These are phyloP conservation scores for Onychomys leucogaster DNA, from an alignment of 2,797 vertebrate genomes.

Conservation along the genomic window DNA sequence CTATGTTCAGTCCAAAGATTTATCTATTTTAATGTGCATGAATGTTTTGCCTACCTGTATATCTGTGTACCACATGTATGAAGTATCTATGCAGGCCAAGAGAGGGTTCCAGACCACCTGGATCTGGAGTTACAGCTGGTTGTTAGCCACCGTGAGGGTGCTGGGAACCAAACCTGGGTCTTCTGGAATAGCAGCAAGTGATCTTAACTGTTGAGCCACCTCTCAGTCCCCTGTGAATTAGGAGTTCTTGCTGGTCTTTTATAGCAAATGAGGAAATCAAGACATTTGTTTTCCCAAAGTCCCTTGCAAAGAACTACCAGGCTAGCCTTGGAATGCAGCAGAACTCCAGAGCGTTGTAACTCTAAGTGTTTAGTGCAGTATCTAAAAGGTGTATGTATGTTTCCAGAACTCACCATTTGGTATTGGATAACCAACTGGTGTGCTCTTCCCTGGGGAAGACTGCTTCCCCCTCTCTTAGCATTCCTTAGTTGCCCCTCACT, in stretches of 20 bases:
- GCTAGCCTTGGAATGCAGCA: not conserved
- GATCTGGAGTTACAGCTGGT: not conserved
- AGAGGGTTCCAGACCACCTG: not conserved
- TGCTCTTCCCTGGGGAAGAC: not conserved
- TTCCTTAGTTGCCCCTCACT: not conserved
- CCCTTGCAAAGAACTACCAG: not conserved
- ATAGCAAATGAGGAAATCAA: slow-evolving; percentile 17
- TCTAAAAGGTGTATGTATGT: not conserved
- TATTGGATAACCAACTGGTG: not conserved
- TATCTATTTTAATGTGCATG: not conserved
- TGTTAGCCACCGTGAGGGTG: not conserved
- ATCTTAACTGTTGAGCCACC: not conserved
- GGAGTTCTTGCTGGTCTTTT: not conserved
- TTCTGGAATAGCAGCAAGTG: not conserved
- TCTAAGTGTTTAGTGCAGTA: not conserved
- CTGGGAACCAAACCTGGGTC: not conserved
- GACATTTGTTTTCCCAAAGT: not conserved
- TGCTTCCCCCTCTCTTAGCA: no score
- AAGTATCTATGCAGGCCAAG: not conserved
- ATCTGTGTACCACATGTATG: not conserved
- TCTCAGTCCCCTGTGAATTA: not conserved
- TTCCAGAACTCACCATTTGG: not conserved
- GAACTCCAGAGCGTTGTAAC: not conserved
- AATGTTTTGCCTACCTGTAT: not conserved
- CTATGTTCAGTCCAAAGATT: not conserved